A percentile compares a stretch with the other conserved stretches of the same genome.
These are phyloP conservation scores for Ameiurus melas DNA, from an alignment of 2,113 vertebrate species.

Conservation along the genomic window DNA sequence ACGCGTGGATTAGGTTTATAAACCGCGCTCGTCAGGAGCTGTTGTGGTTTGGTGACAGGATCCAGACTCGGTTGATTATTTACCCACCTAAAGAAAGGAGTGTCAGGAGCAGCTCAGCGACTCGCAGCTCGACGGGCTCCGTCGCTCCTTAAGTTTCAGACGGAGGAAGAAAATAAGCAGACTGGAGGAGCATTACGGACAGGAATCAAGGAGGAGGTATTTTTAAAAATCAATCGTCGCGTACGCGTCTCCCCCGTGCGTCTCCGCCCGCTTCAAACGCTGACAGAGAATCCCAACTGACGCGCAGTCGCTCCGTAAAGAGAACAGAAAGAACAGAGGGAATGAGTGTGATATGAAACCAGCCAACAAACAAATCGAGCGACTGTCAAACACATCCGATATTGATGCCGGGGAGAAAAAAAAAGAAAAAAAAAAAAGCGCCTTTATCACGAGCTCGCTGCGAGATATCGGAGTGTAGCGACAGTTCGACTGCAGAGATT, in stretches of 20 bases:
- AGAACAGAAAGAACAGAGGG: conserved; percentile 49
- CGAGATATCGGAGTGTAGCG: conserved; percentile 46
- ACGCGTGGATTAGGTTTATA: conserved; percentile 19
- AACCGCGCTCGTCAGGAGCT: conserved; percentile 37
- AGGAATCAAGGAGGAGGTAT: conserved; percentile 56
- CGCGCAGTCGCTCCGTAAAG: conserved; percentile 51
- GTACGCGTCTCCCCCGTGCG: conserved; percentile 28
- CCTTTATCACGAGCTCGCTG: conserved; percentile 44
- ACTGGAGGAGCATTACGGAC: conserved; percentile 51
- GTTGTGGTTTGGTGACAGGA: conserved; percentile 48
- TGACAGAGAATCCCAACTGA: conserved; percentile 57
- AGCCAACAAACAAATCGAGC: conserved; percentile 52
- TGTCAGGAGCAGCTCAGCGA: conserved; percentile 26
- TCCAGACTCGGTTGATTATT: conserved; percentile 53
- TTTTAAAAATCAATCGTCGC: conserved; percentile 58
- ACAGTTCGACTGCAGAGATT: conserved; percentile 22
- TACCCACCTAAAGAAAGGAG: conserved; percentile 16
- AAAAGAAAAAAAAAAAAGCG: conserved; percentile 9
- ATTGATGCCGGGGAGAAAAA: conserved; percentile 5
- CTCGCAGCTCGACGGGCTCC: conserved; percentile 44
- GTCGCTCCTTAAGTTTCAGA: conserved; percentile 47
- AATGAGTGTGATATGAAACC: conserved; percentile 53
- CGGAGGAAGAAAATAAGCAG: conserved; percentile 7
- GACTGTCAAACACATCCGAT: conserved; percentile 53
- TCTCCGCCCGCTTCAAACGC: conserved; percentile 46